These are phyloP conservation scores for Callithrix jacchus DNA, from an alignment of 2,113 vertebrate species.

Conservation along the genomic window DNA sequence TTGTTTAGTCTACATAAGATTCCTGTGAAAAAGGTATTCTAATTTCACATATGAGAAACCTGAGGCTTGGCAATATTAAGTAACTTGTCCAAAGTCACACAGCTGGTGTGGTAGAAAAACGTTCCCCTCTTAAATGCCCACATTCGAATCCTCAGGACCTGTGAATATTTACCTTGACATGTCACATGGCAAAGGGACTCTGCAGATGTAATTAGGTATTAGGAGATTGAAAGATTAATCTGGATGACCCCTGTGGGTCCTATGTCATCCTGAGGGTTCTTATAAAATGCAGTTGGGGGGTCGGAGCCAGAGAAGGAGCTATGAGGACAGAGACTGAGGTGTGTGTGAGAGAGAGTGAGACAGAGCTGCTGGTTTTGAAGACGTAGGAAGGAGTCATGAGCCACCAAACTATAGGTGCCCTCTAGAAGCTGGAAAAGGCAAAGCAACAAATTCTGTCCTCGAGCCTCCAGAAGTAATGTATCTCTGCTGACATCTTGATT, in stretches of 20 bases:
- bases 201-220: background rate
- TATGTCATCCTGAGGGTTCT: background rate
- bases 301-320: background rate
- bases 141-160: too few species aligned
- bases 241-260: background rate
- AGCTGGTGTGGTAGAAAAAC: background rate
- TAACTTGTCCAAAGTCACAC: background rate
- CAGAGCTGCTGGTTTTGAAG: background rate
- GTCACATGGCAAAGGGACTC: background rate
- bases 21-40: background rate
- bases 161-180: background rate
- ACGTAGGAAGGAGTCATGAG: background rate
- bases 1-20: background rate
- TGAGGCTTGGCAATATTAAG: background rate
- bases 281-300: background rate
- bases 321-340: background rate
- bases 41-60: background rate
- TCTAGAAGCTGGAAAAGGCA: background rate
- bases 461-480: background rate
- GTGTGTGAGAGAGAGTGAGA: background rate
- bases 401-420: background rate
- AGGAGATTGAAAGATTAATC: background rate
- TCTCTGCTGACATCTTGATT: background rate
- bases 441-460: background rate
- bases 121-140: background rate